Base-by-base conservation (phyloP, 2,888 invertebrate species). In the Urechis unicinctus region DNA sequence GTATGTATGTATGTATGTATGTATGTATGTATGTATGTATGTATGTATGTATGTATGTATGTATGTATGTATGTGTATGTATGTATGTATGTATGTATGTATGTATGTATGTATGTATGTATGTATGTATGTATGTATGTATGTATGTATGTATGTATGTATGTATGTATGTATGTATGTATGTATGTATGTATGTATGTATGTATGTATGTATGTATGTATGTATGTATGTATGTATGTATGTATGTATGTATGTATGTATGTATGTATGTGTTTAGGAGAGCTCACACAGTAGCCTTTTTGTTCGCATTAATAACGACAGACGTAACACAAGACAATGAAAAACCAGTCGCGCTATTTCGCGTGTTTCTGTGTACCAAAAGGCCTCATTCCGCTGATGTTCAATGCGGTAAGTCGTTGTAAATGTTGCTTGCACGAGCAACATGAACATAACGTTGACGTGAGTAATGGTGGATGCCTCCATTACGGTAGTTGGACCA, bases 151-250 rank as follows among this genome's bases (percentile, higher is more conserved):
- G 28, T 49, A 49, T 49, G 28, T 49, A 49, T 49, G 28, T 49
- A 49, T 49, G 28, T 49, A 49, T 49, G 28, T 49, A 4, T 31
- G 45, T 45, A 45, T 45, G 45, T 45, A 45, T 45, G 45, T 45
- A 45, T 45, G 45, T 45, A 45, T 45, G 45, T 29, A 50, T 30
- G 29, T 29, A 50, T 50, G 50, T 21, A 41, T 50, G 50, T 41
- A 26, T 51, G 25, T 51, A 25, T 54, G 25, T 51, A 41, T 31
- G 41, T 54, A 30, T 53, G 21, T 52, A 21, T 53, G 31, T 54
- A 46, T 36, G 31, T 52, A 30, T 41, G 25, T 49, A 49, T 22
- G 45, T 45, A 45, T 45, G 45, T 45, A 45, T 45, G 45, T 45
- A 45, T 45, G 45, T 45, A 45, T 45, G 21, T 31, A 53, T 53